Evolutionary conservation across 2,888 invertebrate species (phyloP).

Genomic region (Drosophila nigricruria): DNA sequence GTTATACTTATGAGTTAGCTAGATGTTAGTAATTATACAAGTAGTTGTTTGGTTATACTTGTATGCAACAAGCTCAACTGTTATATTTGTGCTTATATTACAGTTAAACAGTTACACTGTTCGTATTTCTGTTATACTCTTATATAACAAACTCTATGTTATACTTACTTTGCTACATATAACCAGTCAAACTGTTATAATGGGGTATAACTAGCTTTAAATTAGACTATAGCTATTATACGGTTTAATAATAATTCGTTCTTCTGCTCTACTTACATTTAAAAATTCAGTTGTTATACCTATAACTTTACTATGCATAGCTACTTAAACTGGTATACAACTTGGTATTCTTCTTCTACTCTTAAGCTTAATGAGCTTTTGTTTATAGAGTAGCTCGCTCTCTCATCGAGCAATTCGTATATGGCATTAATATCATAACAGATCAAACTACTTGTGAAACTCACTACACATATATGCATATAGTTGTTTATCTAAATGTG

Average conservation of each 20-base stretch:
- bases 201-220: too few species aligned
- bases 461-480: conserved; percentile 8
- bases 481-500: conserved; percentile 4
- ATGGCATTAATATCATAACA: conserved; percentile 26
- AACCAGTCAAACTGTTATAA: neutral
- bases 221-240: neutral
- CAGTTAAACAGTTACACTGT: neutral
- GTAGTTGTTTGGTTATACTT: neutral
- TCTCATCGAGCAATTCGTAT: neutral
- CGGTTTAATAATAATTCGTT: neutral
- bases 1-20: neutral
- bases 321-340: neutral
- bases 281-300: neutral
- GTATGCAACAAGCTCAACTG: neutral
- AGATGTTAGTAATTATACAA: neutral
- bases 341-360: neutral
- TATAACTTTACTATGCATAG: neutral
- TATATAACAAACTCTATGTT: neutral
- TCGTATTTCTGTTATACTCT: neutral
- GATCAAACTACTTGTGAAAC: conserved; percentile 13
- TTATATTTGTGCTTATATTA: neutral
- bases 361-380: neutral
- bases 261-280: neutral
- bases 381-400: conserved; percentile 13
- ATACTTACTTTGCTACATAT: too few species aligned